phyloP scores from a whole-genome alignment of 2,797 vertebrate genomes.

The Acipenser oxyrinchus region DNA sequence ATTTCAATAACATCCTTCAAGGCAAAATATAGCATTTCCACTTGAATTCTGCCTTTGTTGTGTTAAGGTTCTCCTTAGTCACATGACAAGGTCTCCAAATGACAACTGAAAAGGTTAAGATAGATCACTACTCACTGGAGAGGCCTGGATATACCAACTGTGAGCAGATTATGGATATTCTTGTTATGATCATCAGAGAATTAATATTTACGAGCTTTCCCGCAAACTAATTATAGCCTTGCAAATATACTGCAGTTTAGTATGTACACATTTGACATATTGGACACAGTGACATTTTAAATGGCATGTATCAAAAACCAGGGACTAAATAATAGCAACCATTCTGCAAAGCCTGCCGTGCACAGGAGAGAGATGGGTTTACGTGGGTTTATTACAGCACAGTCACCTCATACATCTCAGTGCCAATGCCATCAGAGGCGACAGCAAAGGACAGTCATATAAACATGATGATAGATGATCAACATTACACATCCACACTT shows the following conservation, averaged over 20 bases:
- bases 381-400: neutral
- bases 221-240: neutral
- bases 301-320: neutral
- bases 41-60: too few relatives aligned
- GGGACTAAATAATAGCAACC: neutral
- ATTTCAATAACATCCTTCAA: too few relatives aligned
- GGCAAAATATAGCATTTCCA: too few relatives aligned
- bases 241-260: neutral
- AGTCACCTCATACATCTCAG: slow-evolving; percentile 1
- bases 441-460: slow-evolving; percentile 1
- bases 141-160: too few relatives aligned
- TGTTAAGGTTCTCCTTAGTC: too few relatives aligned
- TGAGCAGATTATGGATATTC: too few relatives aligned
- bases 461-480: neutral
- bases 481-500: neutral
- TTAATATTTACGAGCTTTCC: neutral
- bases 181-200: neutral
- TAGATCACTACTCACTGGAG: too few relatives aligned
- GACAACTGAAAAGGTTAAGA: too few relatives aligned
- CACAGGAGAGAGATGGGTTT: neutral
- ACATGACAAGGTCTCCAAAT: too few relatives aligned
- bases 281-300: neutral
- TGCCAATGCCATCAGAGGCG: neutral
- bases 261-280: neutral
- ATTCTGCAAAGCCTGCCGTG: neutral